Percentiles rank a stretch among this genome's conserved stretches.
Conservation (phyloP, 2,113 vertebrate genomes). For the Antigone vipio region DNA sequence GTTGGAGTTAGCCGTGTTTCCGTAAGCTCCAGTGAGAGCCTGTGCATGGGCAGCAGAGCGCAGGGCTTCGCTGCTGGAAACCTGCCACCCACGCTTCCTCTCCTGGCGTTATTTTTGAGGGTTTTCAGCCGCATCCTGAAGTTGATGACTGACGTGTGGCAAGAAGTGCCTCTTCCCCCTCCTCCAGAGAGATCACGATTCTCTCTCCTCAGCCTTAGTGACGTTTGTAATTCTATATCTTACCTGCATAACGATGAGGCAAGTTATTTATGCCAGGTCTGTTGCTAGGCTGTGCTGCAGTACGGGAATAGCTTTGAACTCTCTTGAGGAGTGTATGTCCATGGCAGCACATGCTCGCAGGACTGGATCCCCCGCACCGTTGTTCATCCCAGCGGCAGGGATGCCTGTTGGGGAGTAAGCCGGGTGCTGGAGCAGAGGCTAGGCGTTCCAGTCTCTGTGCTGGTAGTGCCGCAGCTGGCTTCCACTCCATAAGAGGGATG, state of each 20-base stretch:
- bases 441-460: not conserved
- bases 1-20: not conserved
- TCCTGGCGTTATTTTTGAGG: not conserved
- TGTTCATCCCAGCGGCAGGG: rapidly evolving
- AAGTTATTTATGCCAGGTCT: slow-evolving; percentile 35
- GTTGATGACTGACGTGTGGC: not conserved
- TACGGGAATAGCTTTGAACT: not conserved
- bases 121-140: not conserved
- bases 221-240: not conserved
- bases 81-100: not conserved
- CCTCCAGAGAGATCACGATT: slow-evolving; percentile 26
- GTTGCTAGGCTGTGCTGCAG: slow-evolving; percentile 30
- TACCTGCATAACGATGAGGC: slow-evolving; percentile 25
- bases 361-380: rapidly evolving
- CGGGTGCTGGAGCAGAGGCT: not conserved
- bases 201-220: not conserved
- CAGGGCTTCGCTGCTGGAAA: not conserved
- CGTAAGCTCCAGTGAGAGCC: not conserved
- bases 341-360: rapidly evolving
- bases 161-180: slow-evolving; percentile 2
- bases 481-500: not conserved
- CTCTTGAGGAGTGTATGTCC: rapidly evolving
- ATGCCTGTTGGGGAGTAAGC: rapidly evolving
- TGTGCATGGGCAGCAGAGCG: not conserved
- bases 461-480: not conserved